These are phyloP conservation scores for Excalfactoria chinensis DNA, from an alignment of 2,113 vertebrate species.

Conservation along the genomic window DNA sequence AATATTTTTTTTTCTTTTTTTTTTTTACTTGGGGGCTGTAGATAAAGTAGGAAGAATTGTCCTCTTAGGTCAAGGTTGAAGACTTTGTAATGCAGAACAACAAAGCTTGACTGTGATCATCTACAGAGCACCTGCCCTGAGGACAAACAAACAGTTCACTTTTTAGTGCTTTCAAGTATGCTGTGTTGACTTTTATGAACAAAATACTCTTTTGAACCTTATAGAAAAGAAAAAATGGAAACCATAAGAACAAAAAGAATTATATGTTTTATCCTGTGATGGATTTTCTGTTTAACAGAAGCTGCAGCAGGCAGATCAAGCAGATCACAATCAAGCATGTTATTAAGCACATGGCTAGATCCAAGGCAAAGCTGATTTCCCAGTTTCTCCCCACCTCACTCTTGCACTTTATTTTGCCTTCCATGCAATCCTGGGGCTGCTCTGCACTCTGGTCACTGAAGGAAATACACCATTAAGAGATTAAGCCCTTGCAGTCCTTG, in stretches of 20 bases:
- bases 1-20: neutral
- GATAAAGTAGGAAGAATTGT: neutral
- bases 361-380: neutral
- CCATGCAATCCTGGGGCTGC: neutral
- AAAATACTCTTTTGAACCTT: constrained; percentile 58
- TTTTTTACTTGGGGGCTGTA: neutral
- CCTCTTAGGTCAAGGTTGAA: constrained; percentile 58
- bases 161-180: constrained; percentile 50
- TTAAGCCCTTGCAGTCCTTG: neutral
- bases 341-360: neutral
- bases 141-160: constrained; percentile 69
- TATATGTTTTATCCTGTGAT: neutral
- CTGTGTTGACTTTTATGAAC: neutral
- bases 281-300: constrained; percentile 2
- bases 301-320: neutral
- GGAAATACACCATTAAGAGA: neutral
- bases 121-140: constrained; percentile 62
- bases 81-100: constrained; percentile 38
- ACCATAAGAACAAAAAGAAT: constrained; percentile 9
- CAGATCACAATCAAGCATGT: neutral
- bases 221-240: constrained; percentile 18
- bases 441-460: fast-evolving
- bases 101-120: constrained; percentile 62
- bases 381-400: neutral
- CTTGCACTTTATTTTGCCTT: neutral